Percentiles rank a stretch among this genome's conserved stretches.
These are phyloP conservation scores for Plecturocebus donacophilus DNA, from an alignment of 2,113 vertebrate genomes.

Conservation along the genomic window DNA sequence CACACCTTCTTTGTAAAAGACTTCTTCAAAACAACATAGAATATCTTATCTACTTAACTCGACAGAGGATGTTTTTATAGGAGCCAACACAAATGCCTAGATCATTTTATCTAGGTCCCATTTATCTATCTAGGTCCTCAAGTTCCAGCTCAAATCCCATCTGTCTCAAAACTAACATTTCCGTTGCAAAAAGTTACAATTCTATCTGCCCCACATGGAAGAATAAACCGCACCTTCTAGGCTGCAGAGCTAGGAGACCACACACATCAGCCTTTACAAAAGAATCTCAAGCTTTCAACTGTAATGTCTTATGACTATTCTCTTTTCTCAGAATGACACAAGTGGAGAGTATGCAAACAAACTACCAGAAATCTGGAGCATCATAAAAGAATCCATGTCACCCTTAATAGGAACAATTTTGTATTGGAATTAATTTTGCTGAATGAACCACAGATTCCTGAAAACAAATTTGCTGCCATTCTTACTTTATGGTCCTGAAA, in stretches of 20 bases:
- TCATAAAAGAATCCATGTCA: background rate
- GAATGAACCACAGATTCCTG: background rate
- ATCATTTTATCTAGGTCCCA: background rate
- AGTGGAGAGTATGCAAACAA: background rate
- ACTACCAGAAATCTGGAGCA: background rate
- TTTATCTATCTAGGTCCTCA: background rate
- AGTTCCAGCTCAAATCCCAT: background rate
- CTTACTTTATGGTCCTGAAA: background rate
- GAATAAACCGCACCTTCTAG: background rate
- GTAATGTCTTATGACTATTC: background rate
- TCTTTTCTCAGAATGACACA: background rate
- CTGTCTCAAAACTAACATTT: slow-evolving; percentile 18
- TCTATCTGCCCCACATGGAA: background rate
- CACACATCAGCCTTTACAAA: background rate
- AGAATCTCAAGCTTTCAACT: background rate
- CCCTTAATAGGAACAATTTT: background rate
- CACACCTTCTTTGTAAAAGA: background rate
- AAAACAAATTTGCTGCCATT: background rate
- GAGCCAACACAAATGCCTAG: background rate
- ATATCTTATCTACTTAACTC: background rate
- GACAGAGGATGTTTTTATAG: background rate
- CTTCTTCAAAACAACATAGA: background rate
- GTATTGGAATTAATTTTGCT: background rate
- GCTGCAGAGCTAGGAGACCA: background rate
- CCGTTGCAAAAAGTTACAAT: background rate